These are phyloP conservation scores for Meleagris gallopavo DNA, from an alignment of 2,113 vertebrate species.

Conservation along the genomic window DNA sequence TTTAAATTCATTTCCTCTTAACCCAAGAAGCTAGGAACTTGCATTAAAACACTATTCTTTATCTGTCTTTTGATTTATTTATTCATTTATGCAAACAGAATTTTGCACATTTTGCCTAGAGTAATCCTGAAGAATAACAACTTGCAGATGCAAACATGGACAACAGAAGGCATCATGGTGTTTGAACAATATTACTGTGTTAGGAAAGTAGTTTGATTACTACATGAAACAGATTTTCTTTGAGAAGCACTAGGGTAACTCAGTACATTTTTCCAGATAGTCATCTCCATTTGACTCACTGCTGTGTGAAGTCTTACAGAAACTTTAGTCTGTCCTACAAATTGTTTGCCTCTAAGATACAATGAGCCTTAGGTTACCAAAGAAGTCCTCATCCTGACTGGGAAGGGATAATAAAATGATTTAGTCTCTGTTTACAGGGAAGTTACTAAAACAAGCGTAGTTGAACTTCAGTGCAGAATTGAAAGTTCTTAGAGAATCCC, in stretches of 20 bases:
- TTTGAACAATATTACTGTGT: not conserved
- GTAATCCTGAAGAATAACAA: not conserved
- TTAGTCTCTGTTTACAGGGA: not conserved
- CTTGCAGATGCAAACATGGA: not conserved
- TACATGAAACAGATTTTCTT: not conserved
- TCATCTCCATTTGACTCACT: conserved; percentile 19
- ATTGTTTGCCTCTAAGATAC: not conserved
- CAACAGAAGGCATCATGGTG: not conserved
- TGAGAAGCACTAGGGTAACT: not conserved
- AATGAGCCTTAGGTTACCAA: not conserved
- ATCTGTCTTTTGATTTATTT: not conserved
- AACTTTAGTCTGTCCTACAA: not conserved
- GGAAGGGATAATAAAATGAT: not conserved
- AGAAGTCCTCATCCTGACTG: not conserved
- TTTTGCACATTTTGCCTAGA: not conserved
- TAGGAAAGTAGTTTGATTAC: not conserved
- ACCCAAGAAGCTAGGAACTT: not conserved
- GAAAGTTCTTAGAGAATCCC: not conserved
- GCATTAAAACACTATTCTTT: not conserved
- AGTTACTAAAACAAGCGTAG: not conserved
- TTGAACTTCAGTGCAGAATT: not conserved
- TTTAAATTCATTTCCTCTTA: not conserved
- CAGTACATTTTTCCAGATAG: conserved; percentile 11
- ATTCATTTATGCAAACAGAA: not conserved
- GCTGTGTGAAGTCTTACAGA: not conserved